Evolutionary conservation across 1,140 invertebrate species (phyloP), one percentile per base, ranked within the genome.

Genomic region (Adelges cooleyi): DNA sequence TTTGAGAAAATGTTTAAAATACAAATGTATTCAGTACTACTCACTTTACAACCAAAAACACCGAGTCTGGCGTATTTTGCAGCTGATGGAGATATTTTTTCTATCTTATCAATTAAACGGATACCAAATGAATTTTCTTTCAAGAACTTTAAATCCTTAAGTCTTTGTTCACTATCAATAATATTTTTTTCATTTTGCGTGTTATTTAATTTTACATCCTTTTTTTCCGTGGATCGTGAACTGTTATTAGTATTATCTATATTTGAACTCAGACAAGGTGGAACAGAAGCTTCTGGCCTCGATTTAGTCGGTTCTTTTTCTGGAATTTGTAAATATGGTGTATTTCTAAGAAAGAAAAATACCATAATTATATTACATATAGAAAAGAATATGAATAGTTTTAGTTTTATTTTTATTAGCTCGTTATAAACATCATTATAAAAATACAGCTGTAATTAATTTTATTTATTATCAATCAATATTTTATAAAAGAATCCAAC

Each of bases 21-120:
- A 27, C 18, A 17, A 17, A 22, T 10, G 8, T 56, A 9, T 44
- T 33, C 29, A 33, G 9, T 46, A 27, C 18, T 46, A 27, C 42
- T 46, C 1, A 62, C 54, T 46, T 62, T 62, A 48, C 54, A 62
- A 2, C 54, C 54, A 62, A 62, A 62, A 46, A 62, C 17, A 62
- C 54, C 36, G n/a, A 62, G 38, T 46, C 54, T 62, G 44, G 54
- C 54, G 46, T 62, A 62, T 20, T 62, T 62, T 18, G 54, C 54
- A 15, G 54, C 44, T 18, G 42, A 62, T 46, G 54, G 54, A 1
- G 54, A 62, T 40, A 38, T 44, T 13, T 62, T 62, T 48, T 62
- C 40, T 44, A 62, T 46, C 6, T 6, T 46, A 22, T 62, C 46
- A 29, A 33, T 20, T 1, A 62, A 20, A n/a, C 54, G 54, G 23